Base-by-base conservation (phyloP, 2,797 vertebrate genomes). In the Xerus rutilus region DNA sequence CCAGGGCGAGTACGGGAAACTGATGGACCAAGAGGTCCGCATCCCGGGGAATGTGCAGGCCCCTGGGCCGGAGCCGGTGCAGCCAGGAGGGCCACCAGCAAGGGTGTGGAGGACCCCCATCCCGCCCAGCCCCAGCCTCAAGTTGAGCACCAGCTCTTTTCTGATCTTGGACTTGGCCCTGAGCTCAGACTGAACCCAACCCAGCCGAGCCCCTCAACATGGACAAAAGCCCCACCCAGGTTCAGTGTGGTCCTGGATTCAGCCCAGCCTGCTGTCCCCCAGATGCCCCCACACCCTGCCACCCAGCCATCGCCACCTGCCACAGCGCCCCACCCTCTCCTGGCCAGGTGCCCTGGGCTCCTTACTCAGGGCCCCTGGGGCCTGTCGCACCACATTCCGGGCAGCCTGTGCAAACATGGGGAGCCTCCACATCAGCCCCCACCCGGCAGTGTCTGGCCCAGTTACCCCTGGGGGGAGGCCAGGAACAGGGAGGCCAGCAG, bases 311-410 rank as follows among this genome's bases (percentile, higher is more conserved):
- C 6, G 79, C 81, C 74, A 73, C 65, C 86, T 72, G 78, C 74
- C 0, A 11, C 23, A 3, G 0, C 70, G 82, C 74, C 67, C 65
- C 21, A 62, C n/a, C 20, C 39, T 35, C n/a, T 81, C 87, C 72
- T 91, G 94, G 94, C 93, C 35, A 0, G 9, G 70, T 3, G 52
- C 94, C 94, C 79, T 59, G 7, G 57, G 65, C 35, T 96, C 93
- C 95, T 96, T 93, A 96, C 94, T 94, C 94, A 94, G 89, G 79
- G 81, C 43, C 90, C 94, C 17, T 0, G 4, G 45, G 93, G 91
- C 96, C 82, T 67, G 96, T 85, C 94, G 81, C 4, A 0, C 92
- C 28, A 30, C 97, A 97, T 97, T 98, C 97, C 74, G 0, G 78
- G 47, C 7, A 0, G 88, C 74, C 43, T 65, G 62, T 79, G 73